These are phyloP conservation scores for Oxytorus armatus DNA, from an alignment of 2,888 invertebrate genomes.

Conservation along the genomic window DNA sequence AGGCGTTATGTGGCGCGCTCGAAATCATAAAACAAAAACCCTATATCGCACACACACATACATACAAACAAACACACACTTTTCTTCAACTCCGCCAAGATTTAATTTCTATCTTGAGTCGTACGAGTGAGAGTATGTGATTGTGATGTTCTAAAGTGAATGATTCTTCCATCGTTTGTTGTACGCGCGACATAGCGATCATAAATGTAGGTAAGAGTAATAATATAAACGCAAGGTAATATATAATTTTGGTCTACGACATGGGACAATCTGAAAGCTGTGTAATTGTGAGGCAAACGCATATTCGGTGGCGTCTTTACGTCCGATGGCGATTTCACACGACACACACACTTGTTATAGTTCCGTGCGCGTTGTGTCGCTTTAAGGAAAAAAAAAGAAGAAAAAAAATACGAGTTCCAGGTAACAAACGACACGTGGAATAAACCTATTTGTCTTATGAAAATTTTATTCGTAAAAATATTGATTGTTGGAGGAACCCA, in stretches of 20 bases:
- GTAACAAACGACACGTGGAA: conserved; percentile 73
- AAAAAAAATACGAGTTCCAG: conserved; percentile 74
- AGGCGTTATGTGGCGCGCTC: conserved; percentile 6
- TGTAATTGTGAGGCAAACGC: conserved; percentile 27
- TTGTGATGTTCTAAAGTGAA: conserved; percentile 52
- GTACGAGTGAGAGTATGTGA: neutral
- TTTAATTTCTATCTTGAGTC: conserved; percentile 37
- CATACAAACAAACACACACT: conserved; percentile 48
- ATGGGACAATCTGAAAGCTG: conserved; percentile 11
- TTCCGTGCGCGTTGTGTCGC: conserved; percentile 72
- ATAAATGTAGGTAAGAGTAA: conserved; percentile 59
- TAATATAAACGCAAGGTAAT: conserved; percentile 45
- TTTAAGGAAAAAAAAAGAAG: no score
- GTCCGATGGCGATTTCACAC: conserved; percentile 21
- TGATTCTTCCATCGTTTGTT: conserved; percentile 66
- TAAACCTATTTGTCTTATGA: conserved; percentile 78
- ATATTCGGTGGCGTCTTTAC: neutral
- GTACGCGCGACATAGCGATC: conserved; percentile 52
- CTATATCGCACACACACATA: conserved; percentile 23
- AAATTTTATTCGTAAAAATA: conserved; percentile 23
- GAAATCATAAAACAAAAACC: conserved; percentile 20
- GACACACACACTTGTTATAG: conserved; percentile 47
- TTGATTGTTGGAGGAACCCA: no score
- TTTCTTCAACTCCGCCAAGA: conserved; percentile 37
- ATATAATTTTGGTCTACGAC: conserved; percentile 33